A percentile compares a stretch with the other conserved stretches of the same genome.
phyloP scores from a whole-genome alignment of 1,140 invertebrate species.

The Luehdorfia chinensis region DNA sequence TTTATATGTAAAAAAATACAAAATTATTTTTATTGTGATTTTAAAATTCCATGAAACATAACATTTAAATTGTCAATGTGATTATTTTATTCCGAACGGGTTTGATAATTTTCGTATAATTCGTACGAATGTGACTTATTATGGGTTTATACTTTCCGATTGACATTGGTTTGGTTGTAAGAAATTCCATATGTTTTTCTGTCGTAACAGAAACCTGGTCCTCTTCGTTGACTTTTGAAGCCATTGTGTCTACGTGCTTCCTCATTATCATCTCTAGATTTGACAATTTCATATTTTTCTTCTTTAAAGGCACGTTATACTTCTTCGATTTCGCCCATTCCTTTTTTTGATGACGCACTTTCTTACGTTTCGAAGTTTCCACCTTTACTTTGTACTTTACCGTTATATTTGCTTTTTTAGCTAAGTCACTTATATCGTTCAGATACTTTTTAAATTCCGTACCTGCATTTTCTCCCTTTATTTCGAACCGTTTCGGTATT shows the following conservation, averaged over 20 bases:
- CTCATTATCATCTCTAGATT: constrained; percentile 53
- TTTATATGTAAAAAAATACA: constrained; percentile 1
- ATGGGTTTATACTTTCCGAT: constrained; percentile 56
- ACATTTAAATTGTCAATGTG: constrained; percentile 4
- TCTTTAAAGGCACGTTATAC: constrained; percentile 61
- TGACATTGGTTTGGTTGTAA: constrained; percentile 34
- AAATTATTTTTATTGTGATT: neutral
- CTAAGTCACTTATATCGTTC: constrained; percentile 42
- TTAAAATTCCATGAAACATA: neutral
- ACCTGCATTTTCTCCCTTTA: constrained; percentile 38
- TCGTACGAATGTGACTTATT: constrained; percentile 38
- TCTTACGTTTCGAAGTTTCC: constrained; percentile 27
- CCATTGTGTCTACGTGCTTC: constrained; percentile 28
- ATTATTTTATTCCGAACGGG: constrained; percentile 55
- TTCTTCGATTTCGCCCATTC: constrained; percentile 46
- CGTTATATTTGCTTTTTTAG: constrained; percentile 38
- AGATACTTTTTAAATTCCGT: constrained; percentile 44
- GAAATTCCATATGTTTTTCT: constrained; percentile 28
- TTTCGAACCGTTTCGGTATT: constrained; percentile 53
- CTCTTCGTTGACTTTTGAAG: constrained; percentile 25
- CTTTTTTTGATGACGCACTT: constrained; percentile 29
- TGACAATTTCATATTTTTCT: constrained; percentile 60
- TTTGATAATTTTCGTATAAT: constrained; percentile 47
- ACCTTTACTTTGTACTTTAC: constrained; percentile 51
- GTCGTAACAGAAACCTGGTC: constrained; percentile 35